Conservation (phyloP, 2,113 vertebrate species). For the Ivindomyrus marchei region DNA sequence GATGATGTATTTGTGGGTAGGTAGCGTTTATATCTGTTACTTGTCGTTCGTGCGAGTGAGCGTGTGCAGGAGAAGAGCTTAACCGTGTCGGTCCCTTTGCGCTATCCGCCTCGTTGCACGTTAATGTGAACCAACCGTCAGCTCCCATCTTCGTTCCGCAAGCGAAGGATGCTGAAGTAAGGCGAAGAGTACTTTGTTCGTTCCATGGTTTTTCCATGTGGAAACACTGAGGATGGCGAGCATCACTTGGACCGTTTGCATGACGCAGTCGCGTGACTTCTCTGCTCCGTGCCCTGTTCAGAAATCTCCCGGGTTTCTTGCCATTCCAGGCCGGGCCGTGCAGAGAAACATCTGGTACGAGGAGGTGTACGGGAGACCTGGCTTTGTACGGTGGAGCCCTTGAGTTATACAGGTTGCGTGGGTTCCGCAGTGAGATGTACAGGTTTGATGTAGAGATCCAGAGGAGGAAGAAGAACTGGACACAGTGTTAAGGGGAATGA, state of each 20-base stretch:
- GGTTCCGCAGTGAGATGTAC: not conserved
- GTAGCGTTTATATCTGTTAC: conserved; percentile 58
- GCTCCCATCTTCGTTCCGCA: not conserved
- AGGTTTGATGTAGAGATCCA: not conserved
- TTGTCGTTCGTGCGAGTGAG: not conserved
- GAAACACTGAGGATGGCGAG: not conserved
- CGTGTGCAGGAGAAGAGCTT: not conserved
- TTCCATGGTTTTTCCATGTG: not conserved
- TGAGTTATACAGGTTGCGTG: not conserved
- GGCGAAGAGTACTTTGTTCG: not conserved
- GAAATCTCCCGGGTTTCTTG: not conserved
- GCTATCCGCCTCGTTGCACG: not conserved
- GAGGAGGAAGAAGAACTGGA: not conserved
- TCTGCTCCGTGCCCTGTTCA: not conserved
- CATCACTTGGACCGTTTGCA: not conserved
- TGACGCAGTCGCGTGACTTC: not conserved
- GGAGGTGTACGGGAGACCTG: not conserved
- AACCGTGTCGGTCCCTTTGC: not conserved
- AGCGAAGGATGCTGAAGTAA: not conserved
- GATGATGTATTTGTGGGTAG: conserved; percentile 95
- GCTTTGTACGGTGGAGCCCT: not conserved
- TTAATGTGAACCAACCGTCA: not conserved
- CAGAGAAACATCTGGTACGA: not conserved
- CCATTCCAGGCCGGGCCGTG: not conserved
- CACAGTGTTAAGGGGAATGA: not conserved